Base-by-base conservation (phyloP, 2,888 invertebrate genomes). In the Buathra laborator region DNA sequence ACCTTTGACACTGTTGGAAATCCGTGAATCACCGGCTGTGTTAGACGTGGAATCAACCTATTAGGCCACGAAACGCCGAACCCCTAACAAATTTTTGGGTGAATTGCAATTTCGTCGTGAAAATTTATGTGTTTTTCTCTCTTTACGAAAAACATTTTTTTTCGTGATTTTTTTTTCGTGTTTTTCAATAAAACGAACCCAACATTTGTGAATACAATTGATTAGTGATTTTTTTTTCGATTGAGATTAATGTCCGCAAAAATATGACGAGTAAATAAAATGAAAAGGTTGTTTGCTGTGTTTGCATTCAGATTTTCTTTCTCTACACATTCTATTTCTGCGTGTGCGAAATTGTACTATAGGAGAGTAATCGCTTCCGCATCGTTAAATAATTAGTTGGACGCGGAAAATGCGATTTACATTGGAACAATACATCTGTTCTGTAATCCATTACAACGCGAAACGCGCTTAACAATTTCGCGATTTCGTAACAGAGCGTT, bases 1-100 rank as follows among this genome's bases (percentile, higher is more conserved):
- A 68, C 67, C 67, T 68, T 68, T 68, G 14, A 46, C 12, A 68
- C 67, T 24, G 14, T 46, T 46, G 9, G 24, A 24, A 16, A 48
- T 68, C 46, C 12, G 12, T 7, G 48, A 46, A 46, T 24, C 24
- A 14, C 24, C 48, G 48, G n/a, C 48, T 14, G 48, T 48, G 46
- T 10, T 46, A 46, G 10, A 3, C 24, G 24, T 24, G 24, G 24
- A 24, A 24, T 24, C 2, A 24, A 24, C 24, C 24, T 24, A 24
- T 24, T 24, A 24, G 12, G 14, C 2, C 48, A 48, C n/a, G 48
- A 48, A 12, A n/a, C 48, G 9, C 48, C 12, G 3, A 14, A 48
- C n/a, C 2, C 48, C 6, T 12, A n/a, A 12, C 48, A 48, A 48
- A 48, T 48, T 12, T 48, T 14, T n/a, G 12, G 10, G 14, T 48